Evolutionary conservation across 2,888 invertebrate genomes (phyloP).

Genomic region (Diarsia mendica): DNA sequence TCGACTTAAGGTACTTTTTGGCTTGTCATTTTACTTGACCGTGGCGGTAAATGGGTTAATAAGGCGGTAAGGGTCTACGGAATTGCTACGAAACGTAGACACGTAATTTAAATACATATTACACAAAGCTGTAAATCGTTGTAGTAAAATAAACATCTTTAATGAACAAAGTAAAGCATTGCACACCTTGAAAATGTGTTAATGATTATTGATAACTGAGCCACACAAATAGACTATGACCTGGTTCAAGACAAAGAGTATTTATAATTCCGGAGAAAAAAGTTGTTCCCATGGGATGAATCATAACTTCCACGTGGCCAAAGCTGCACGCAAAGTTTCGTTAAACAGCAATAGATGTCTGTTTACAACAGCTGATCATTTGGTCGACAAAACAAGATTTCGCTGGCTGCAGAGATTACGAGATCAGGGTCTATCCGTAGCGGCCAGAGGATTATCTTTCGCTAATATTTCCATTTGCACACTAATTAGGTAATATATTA

Average conservation of each 20-base stretch:
- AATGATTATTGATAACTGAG: background rate
- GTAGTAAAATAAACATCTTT: background rate
- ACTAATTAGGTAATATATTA: conserved; percentile 13
- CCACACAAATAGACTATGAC: background rate
- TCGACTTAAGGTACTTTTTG: too few species aligned
- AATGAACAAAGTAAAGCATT: background rate
- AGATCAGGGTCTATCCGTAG: conserved; percentile 23
- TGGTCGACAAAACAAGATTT: conserved; percentile 25
- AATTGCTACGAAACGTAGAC: background rate
- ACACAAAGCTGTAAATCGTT: too few species aligned
- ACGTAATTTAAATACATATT: background rate
- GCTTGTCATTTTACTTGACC: too few species aligned
- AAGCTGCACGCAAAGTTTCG: background rate
- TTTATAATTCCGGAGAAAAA: background rate
- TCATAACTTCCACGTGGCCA: background rate
- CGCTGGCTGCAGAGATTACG: conserved; percentile 7
- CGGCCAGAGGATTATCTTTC: conserved; percentile 26
- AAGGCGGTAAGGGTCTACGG: conserved; percentile 3
- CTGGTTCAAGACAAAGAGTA: background rate
- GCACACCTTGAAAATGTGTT: background rate
- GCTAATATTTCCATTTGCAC: conserved; percentile 23
- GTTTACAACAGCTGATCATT: conserved; percentile 4
- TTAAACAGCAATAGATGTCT: background rate
- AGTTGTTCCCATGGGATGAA: background rate
- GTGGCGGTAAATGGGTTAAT: too few species aligned